phyloP scores from a whole-genome alignment of 2,113 vertebrate species.

The Pantherophis guttatus region DNA sequence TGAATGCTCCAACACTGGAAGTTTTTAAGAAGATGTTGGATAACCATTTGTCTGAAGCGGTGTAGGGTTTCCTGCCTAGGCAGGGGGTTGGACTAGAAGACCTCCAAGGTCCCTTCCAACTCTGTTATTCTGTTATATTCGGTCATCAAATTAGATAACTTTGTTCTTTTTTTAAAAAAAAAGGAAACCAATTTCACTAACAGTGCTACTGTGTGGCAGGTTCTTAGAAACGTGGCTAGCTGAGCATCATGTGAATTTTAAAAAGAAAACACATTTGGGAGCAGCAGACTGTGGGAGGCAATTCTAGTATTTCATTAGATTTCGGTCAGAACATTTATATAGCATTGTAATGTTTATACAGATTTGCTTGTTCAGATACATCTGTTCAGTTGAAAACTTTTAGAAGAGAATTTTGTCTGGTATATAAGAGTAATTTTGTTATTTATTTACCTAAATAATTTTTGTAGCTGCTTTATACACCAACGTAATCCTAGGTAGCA shows the following conservation, averaged over 20 bases:
- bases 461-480: background rate
- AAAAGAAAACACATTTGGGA: background rate
- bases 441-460: background rate
- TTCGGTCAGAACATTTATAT: slow-evolving; percentile 37
- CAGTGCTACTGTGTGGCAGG: slow-evolving; percentile 29
- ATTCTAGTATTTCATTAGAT: slow-evolving; percentile 31
- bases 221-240: slow-evolving; percentile 23
- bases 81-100: too few relatives aligned
- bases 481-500: background rate
- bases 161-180: slow-evolving; percentile 23
- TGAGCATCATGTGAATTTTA: background rate
- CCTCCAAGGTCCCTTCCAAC: too few relatives aligned
- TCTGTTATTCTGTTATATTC: too few relatives aligned
- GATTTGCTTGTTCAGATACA: slow-evolving; percentile 17
- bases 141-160: slow-evolving; percentile 3
- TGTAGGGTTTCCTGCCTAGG: too few relatives aligned
- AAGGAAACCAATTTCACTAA: slow-evolving; percentile 47
- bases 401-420: background rate
- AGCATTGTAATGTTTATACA: slow-evolving; percentile 27
- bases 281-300: background rate
- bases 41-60: too few relatives aligned
- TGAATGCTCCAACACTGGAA: too few relatives aligned
- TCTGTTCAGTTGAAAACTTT: slow-evolving; percentile 26
- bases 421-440: background rate
- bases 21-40: too few relatives aligned